Percentiles rank a stretch among this genome's conserved stretches.
These are phyloP conservation scores for Colinus virginianus DNA, from an alignment of 2,113 vertebrate genomes.

Conservation along the genomic window DNA sequence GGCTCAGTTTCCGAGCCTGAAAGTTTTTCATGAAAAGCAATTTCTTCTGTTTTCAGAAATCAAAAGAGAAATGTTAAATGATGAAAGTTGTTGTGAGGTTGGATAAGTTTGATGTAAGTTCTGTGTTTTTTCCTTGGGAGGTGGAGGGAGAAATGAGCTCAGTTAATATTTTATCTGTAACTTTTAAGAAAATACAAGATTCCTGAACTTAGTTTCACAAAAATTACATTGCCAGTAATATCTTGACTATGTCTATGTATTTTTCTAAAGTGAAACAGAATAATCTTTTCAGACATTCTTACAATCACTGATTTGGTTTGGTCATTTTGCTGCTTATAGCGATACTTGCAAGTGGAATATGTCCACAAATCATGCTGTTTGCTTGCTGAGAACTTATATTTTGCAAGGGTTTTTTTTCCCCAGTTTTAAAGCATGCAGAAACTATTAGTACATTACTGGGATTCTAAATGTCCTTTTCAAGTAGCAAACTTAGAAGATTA, in stretches of 20 bases:
- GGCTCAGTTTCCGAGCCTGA: constrained; percentile 38
- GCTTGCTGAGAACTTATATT: constrained; percentile 56
- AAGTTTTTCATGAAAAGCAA: constrained; percentile 53
- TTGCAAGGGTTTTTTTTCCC: constrained; percentile 11
- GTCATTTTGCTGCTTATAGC: constrained; percentile 37
- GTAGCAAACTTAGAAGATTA: constrained; percentile 41
- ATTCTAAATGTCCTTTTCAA: constrained; percentile 51
- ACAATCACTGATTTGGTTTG: background rate
- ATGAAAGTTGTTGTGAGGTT: constrained; percentile 22
- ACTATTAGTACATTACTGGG: constrained; percentile 18
- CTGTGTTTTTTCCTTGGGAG: background rate
- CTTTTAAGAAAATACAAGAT: background rate
- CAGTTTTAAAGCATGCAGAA: constrained; percentile 44
- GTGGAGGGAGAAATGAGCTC: background rate
- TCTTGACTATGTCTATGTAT: background rate
- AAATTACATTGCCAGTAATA: constrained; percentile 19
- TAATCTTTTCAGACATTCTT: background rate
- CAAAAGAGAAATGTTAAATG: background rate
- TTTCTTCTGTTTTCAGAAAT: constrained; percentile 60
- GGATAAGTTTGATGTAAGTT: constrained; percentile 45
- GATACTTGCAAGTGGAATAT: constrained; percentile 44
- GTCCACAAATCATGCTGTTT: constrained; percentile 39
- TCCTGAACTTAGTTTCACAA: constrained; percentile 22
- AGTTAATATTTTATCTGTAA: constrained; percentile 3
- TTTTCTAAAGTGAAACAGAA: constrained; percentile 23